Conservation (phyloP, 2,797 vertebrate species). For the Protonibea diacanthus region DNA sequence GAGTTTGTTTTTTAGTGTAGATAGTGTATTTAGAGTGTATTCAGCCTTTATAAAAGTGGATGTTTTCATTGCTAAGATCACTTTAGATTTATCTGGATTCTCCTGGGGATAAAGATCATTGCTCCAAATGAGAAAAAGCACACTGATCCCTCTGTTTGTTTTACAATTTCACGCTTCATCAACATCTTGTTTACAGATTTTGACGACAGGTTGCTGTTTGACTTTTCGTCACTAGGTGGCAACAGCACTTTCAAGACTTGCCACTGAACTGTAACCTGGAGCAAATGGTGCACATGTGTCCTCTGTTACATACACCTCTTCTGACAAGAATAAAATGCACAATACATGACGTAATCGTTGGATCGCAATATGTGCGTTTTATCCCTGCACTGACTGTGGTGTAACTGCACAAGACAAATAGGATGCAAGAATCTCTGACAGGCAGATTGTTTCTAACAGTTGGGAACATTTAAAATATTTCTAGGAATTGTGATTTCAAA, state of each 20-base stretch:
- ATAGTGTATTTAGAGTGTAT: neutral
- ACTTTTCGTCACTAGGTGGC: slow-evolving; percentile 72
- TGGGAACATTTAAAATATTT: slow-evolving; percentile 31
- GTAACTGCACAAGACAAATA: neutral
- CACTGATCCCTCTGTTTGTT: slow-evolving; percentile 62
- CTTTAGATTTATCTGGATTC: neutral
- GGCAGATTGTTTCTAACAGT: slow-evolving; percentile 12
- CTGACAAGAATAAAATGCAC: slow-evolving; percentile 28
- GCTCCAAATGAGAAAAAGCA: slow-evolving; percentile 39
- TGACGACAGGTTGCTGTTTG: slow-evolving; percentile 50
- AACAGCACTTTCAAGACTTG: slow-evolving; percentile 29
- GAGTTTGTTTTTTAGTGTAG: neutral
- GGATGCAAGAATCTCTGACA: slow-evolving; percentile 24
- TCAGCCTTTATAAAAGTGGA: neutral
- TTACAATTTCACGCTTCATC: slow-evolving; percentile 61
- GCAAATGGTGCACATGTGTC: neutral
- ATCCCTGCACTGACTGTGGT: neutral
- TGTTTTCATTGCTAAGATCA: neutral
- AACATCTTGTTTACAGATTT: slow-evolving; percentile 3
- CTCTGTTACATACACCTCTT: neutral
- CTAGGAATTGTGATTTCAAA: slow-evolving; percentile 35
- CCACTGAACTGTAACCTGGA: neutral
- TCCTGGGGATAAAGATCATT: slow-evolving; percentile 30
- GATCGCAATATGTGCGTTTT: slow-evolving; percentile 8
- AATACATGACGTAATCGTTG: slow-evolving; percentile 14